phyloP scores from a whole-genome alignment of 1,140 invertebrate species.

The Coptotermes formosanus region DNA sequence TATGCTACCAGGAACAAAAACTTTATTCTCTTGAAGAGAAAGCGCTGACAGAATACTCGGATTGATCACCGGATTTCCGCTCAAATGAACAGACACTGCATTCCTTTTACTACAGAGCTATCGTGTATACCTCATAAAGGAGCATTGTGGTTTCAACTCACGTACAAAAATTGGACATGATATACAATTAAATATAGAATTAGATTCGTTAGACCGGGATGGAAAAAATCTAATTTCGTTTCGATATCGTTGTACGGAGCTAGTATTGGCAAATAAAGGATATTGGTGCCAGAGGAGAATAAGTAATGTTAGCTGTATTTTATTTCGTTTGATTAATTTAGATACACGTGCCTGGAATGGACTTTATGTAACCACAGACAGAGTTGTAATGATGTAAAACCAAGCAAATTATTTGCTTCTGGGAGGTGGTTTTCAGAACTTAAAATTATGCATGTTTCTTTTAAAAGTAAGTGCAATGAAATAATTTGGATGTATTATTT shows the following conservation, averaged over 20 bases:
- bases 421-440: neutral
- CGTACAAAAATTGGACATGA: neutral
- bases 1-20: no score
- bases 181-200: neutral
- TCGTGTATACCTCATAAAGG: neutral
- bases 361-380: neutral
- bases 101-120: neutral
- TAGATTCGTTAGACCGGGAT: neutral
- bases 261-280: constrained; percentile 5
- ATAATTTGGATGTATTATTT: no score
- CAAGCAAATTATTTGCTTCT: neutral
- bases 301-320: neutral
- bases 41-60: no score
- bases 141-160: neutral
- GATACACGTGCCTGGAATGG: neutral
- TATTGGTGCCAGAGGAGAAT: neutral
- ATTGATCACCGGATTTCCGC: no score
- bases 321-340: neutral
- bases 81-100: no score
- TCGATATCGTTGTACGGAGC: neutral
- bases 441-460: no score
- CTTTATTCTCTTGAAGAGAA: no score
- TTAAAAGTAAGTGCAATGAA: no score
- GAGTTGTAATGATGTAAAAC: neutral
- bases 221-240: constrained; percentile 8